Evolutionary conservation across 2,888 invertebrate genomes (phyloP), one percentile per base, ranked within the genome.

Genomic region (Lepidocyrtinus sp.): DNA sequence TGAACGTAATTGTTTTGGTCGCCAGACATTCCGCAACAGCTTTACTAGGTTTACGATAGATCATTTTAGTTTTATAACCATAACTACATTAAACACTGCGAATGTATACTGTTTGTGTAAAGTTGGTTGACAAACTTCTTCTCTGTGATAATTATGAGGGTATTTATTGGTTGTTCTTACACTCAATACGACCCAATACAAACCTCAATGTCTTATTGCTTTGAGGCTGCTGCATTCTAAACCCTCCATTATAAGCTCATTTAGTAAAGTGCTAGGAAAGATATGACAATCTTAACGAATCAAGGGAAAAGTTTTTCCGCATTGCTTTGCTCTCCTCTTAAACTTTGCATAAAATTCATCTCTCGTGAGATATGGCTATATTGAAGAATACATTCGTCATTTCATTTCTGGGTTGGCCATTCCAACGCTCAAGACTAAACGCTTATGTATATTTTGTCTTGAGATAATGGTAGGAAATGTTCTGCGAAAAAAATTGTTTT

Each of bases 381-480:
- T 5, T 36, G 36, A 36, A 7, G 36, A 7, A 36, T 36, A 36
- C 36, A 36, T 36, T 36, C 36, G 36, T 36, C 36, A 36, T 36
- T 50, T 68, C 25, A 50, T 5, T 24, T 50, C 46, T 55, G 69
- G 70, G 70, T 61, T 70, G 61, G 70, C 21, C 70, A 70, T 21
- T 70, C 61, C 27, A 61, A 36, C 2, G n/a, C n/a, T 26, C 64
- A 36, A 36, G 36, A 36, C n/a, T n/a, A n/a, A n/a, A n/a, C n/a
- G n/a, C n/a, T n/a, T n/a, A n/a, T n/a, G n/a, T n/a, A n/a, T n/a
- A n/a, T n/a, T n/a, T n/a, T n/a, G n/a, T n/a, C n/a, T n/a, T n/a
- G n/a, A n/a, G n/a, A n/a, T n/a, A n/a, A n/a, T n/a, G n/a, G n/a
- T n/a, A n/a, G n/a, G n/a, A n/a, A n/a, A n/a, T n/a, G n/a, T n/a